Conservation (phyloP, 2,888 invertebrate genomes). For the Stictocephala bisonia region DNA sequence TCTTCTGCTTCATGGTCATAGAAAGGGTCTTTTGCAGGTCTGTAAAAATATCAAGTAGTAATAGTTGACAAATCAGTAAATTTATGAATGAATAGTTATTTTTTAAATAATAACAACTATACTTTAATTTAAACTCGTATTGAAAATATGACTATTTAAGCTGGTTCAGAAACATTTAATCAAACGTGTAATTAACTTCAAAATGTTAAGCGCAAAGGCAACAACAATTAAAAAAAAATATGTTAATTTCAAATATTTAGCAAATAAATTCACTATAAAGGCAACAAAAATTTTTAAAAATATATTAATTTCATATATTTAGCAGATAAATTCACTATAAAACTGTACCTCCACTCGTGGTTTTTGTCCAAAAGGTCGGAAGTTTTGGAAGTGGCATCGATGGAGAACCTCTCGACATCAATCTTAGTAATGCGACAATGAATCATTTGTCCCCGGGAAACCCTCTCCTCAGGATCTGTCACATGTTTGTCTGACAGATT, state of each 20-base stretch:
- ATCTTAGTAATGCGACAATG: constrained; percentile 95
- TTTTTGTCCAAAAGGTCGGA: constrained; percentile 93
- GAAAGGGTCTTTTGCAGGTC: constrained; percentile 87
- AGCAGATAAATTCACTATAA: no score
- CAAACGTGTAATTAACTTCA: no score
- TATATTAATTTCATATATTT: constrained; percentile 37
- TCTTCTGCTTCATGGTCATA: constrained; percentile 91
- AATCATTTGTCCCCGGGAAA: constrained; percentile 84
- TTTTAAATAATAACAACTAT: no score
- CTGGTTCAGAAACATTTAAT: neutral
- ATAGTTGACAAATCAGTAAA: no score
- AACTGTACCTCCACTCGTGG: constrained; percentile 89
- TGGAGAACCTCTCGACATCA: constrained; percentile 92
- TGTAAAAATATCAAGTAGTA: constrained; percentile 62
- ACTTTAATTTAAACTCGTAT: no score
- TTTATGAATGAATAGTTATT: no score
- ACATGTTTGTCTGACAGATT: constrained; percentile 95
- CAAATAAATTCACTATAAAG: neutral
- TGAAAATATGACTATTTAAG: neutral
- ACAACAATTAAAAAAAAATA: no score
- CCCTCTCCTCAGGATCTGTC: constrained; percentile 92
- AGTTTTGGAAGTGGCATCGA: constrained; percentile 93
- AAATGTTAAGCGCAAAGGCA: no score
- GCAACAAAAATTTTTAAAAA: constrained; percentile 14
- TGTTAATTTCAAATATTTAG: no score